Conservation (phyloP, 2,888 invertebrate species). For the Leucania comma region DNA sequence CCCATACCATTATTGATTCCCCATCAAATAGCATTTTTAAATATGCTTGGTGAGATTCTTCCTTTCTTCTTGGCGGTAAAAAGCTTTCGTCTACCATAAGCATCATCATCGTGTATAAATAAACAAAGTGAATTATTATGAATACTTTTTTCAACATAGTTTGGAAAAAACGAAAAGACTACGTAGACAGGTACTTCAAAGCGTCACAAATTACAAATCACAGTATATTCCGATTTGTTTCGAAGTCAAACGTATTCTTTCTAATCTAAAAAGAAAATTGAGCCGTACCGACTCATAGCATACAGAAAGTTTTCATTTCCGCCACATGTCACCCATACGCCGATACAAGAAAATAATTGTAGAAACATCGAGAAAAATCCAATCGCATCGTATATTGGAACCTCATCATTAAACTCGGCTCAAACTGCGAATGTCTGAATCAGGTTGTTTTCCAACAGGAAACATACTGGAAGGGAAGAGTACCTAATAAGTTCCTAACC, state of each 20-base stretch:
- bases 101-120: too few species aligned
- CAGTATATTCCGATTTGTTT: too few species aligned
- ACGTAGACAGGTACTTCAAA: too few species aligned
- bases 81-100: too few species aligned
- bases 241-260: background rate
- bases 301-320: background rate
- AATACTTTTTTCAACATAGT: too few species aligned
- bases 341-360: conserved; percentile 5
- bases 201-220: too few species aligned
- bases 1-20: too few species aligned
- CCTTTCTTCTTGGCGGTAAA: too few species aligned
- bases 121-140: too few species aligned
- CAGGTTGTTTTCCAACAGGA: background rate
- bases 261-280: background rate
- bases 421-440: background rate
- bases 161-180: too few species aligned
- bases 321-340: background rate
- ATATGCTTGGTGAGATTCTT: too few species aligned
- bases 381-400: background rate
- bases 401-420: background rate
- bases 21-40: too few species aligned
- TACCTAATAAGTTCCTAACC: background rate
- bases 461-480: background rate
- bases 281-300: background rate
- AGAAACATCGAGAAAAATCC: conserved; percentile 8